Evolutionary conservation across 2,888 invertebrate species (phyloP).

Genomic region (Agonopterix subpropinquella): DNA sequence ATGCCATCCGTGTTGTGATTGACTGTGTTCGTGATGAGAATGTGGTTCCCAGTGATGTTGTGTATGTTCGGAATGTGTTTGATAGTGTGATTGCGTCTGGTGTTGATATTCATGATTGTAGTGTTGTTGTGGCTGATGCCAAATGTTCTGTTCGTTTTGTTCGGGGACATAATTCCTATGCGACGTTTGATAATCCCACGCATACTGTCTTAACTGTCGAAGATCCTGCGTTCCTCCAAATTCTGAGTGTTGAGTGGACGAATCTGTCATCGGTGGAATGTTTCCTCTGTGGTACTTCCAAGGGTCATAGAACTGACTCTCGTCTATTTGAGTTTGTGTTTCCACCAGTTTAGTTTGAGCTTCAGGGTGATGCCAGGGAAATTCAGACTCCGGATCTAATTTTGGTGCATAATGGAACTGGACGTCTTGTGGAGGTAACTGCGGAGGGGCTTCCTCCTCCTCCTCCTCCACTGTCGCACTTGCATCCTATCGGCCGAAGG

Average conservation of each 20-base stretch:
- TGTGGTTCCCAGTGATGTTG: constrained; percentile 15
- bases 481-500: constrained; percentile 56
- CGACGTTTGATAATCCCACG: constrained; percentile 40
- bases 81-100: constrained; percentile 12
- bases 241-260: constrained; percentile 15
- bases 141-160: background rate
- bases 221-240: constrained; percentile 25
- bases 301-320: constrained; percentile 76
- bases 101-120: constrained; percentile 16
- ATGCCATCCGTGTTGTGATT: constrained; percentile 10
- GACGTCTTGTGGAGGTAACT: constrained; percentile 32
- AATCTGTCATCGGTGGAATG: constrained; percentile 37
- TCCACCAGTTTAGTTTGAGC: constrained; percentile 32
- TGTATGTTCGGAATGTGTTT: constrained; percentile 15
- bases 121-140: background rate
- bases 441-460: constrained; percentile 42
- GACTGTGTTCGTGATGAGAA: constrained; percentile 16
- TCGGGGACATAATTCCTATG: background rate
- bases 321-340: constrained; percentile 30
- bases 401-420: constrained; percentile 48
- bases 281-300: constrained; percentile 82
- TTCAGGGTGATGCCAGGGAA: constrained; percentile 65
- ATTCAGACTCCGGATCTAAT: constrained; percentile 59
- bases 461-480: constrained; percentile 36
- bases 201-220: constrained; percentile 48